Percentiles rank a stretch among this genome's conserved stretches.
Evolutionary conservation across 2,113 vertebrate species (phyloP).

Genomic region (Epinephelus moara): DNA sequence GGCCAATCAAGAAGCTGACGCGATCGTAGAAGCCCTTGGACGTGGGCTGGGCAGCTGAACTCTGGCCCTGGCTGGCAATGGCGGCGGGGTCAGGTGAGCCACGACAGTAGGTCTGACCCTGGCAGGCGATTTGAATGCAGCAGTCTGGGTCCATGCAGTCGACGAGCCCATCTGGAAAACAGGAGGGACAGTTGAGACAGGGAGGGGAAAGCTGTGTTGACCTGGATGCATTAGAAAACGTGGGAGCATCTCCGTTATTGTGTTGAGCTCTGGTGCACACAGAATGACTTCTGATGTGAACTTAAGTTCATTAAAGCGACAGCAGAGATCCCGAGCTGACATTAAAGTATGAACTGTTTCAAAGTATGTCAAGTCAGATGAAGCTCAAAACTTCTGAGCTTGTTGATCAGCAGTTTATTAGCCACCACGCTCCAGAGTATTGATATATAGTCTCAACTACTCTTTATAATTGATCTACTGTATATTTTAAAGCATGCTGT

Average conservation of each 20-base stretch:
- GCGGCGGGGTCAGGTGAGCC: slow-evolving; percentile 93
- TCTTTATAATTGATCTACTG: slow-evolving; percentile 64
- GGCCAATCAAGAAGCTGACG: slow-evolving; percentile 91
- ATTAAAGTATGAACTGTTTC: slow-evolving; percentile 16
- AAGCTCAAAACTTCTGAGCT: slow-evolving; percentile 32
- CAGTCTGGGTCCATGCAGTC: slow-evolving; percentile 99
- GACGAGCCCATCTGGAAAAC: slow-evolving; percentile 91
- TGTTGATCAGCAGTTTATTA: slow-evolving; percentile 21
- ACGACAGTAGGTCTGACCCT: slow-evolving; percentile 93
- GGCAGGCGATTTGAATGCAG: slow-evolving; percentile 94
- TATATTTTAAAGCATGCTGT: slow-evolving; percentile 61
- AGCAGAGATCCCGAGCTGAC: slow-evolving; percentile 27
- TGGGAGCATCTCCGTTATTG: slow-evolving; percentile 1
- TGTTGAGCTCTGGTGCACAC: slow-evolving; percentile 30
- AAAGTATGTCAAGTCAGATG: slow-evolving; percentile 32
- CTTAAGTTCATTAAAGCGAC: slow-evolving; percentile 47
- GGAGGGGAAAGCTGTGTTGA: slow-evolving; percentile 30
- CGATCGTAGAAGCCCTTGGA: slow-evolving; percentile 93
- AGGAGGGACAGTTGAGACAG: slow-evolving; percentile 68
- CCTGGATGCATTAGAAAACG: slow-evolving; percentile 36
- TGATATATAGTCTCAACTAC: slow-evolving; percentile 16
- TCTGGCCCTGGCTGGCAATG: slow-evolving; percentile 88
- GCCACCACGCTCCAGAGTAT: slow-evolving; percentile 1
- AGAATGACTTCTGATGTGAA: slow-evolving; percentile 37
- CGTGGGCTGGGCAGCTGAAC: slow-evolving; percentile 77